These are phyloP conservation scores for Polypterus bichir DNA, from an alignment of 2,113 vertebrate genomes.

Conservation along the genomic window DNA sequence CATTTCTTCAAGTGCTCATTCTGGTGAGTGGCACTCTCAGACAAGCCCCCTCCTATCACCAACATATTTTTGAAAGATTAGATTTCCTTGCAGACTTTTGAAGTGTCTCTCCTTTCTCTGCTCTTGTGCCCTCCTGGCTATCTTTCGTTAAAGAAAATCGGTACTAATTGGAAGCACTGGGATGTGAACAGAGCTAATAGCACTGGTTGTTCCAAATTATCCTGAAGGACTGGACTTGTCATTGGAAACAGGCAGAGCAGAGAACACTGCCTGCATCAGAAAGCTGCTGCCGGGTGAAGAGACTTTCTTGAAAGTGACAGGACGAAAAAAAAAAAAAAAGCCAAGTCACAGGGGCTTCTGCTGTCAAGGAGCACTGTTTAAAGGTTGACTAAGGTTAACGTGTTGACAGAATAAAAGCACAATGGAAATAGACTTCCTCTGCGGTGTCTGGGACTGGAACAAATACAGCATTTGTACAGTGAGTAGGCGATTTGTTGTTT, in stretches of 20 bases:
- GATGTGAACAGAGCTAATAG: slow-evolving; percentile 26
- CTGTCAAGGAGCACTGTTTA: slow-evolving; percentile 19
- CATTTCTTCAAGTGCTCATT: slow-evolving; percentile 1
- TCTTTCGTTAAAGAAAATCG: slow-evolving; percentile 32
- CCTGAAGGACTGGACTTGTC: slow-evolving; percentile 24
- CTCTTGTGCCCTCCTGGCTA: slow-evolving; percentile 29
- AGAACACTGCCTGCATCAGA: slow-evolving; percentile 20
- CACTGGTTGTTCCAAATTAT: slow-evolving; percentile 26
- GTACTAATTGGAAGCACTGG: slow-evolving; percentile 36
- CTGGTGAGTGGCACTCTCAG: background rate
- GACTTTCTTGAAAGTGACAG: slow-evolving; percentile 20
- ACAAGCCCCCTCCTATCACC: too few relatives aligned
- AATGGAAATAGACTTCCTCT: slow-evolving; percentile 16
- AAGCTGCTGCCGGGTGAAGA: slow-evolving; percentile 16
- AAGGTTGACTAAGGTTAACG: slow-evolving; percentile 16
- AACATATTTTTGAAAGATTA: background rate
- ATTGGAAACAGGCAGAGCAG: slow-evolving; percentile 22
- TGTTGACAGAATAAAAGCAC: slow-evolving; percentile 19
- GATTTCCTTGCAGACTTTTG: slow-evolving; percentile 21
- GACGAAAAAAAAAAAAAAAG: slow-evolving; percentile 8
- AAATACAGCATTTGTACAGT: slow-evolving; percentile 12
- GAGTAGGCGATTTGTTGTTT: background rate
- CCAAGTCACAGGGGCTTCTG: slow-evolving; percentile 16
- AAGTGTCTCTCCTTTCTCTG: slow-evolving; percentile 11
- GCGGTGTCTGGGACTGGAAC: background rate